These are phyloP conservation scores for Sebastes steindachneri DNA, from an alignment of 2,797 vertebrate species.

Conservation along the genomic window DNA sequence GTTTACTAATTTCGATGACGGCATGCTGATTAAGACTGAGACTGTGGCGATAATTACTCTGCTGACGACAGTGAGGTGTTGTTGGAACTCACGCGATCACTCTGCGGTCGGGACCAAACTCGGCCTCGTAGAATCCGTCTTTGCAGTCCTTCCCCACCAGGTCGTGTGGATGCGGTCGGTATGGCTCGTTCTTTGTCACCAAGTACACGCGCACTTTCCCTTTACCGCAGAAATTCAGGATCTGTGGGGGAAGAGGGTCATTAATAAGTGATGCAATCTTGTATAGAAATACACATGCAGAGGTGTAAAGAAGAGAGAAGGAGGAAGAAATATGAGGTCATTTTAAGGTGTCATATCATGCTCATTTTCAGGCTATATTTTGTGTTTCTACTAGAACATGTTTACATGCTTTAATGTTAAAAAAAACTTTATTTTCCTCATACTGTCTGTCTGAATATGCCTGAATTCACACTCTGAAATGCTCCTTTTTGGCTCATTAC, in stretches of 20 bases:
- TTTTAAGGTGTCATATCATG: no score
- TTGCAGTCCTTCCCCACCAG: constrained; percentile 97
- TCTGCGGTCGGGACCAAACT: constrained; percentile 94
- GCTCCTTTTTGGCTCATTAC: no score
- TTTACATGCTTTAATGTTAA: no score
- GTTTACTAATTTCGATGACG: neutral
- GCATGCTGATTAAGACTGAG: constrained; percentile 3
- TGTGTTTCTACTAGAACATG: no score
- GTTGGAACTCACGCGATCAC: constrained; percentile 92
- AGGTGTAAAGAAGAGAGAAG: neutral
- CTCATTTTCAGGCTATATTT: no score
- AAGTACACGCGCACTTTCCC: constrained; percentile 93
- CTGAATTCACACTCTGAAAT: no score
- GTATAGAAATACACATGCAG: neutral
- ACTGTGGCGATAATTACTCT: neutral
- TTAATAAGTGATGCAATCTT: neutral
- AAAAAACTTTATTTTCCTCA: no score
- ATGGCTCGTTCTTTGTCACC: constrained; percentile 95
- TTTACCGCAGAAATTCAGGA: constrained; percentile 90
- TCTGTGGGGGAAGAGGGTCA: constrained; percentile 71
- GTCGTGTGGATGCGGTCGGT: constrained; percentile 96
- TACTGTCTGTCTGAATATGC: no score
- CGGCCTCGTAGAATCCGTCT: constrained; percentile 96
- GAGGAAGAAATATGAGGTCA: no score
- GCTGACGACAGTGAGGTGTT: neutral